These are phyloP conservation scores for Lepidothrix coronata DNA, from an alignment of 2,113 vertebrate species.

Conservation along the genomic window DNA sequence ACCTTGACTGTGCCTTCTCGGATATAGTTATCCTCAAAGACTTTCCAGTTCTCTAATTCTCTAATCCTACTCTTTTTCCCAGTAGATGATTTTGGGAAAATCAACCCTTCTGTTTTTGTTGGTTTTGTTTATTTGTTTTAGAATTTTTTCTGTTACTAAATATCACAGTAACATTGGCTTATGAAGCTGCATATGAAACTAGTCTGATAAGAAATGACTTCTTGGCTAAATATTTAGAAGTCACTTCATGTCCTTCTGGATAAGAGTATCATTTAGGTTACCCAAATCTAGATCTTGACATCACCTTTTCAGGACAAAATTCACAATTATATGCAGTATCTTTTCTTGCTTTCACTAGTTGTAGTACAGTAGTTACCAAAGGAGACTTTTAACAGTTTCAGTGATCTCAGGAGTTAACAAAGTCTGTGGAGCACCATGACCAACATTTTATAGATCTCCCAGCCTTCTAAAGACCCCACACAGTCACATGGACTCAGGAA, in stretches of 20 bases:
- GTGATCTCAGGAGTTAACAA: neutral
- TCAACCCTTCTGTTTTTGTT: neutral
- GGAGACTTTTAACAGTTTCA: neutral
- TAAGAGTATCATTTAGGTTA: neutral
- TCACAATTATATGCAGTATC: neutral
- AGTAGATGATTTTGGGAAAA: neutral
- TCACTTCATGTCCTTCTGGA: neutral
- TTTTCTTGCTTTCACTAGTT: neutral
- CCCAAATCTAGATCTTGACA: neutral
- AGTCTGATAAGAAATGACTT: neutral
- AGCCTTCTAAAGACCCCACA: neutral
- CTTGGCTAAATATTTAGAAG: neutral
- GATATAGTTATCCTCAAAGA: neutral
- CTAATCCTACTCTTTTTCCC: neutral
- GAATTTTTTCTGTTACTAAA: neutral
- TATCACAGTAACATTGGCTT: neutral
- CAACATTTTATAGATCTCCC: neutral
- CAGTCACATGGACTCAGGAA: neutral
- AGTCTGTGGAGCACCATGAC: neutral
- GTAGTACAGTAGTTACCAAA: neutral
- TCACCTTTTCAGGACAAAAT: neutral
- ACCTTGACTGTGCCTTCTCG: neutral
- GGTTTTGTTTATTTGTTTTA: neutral
- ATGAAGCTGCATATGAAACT: neutral
- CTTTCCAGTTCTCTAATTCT: neutral